phyloP scores from a whole-genome alignment of 30 jellyfish, hydroid and myxozoan species.

The Aurelia aurita complex sp. Pacific region DNA sequence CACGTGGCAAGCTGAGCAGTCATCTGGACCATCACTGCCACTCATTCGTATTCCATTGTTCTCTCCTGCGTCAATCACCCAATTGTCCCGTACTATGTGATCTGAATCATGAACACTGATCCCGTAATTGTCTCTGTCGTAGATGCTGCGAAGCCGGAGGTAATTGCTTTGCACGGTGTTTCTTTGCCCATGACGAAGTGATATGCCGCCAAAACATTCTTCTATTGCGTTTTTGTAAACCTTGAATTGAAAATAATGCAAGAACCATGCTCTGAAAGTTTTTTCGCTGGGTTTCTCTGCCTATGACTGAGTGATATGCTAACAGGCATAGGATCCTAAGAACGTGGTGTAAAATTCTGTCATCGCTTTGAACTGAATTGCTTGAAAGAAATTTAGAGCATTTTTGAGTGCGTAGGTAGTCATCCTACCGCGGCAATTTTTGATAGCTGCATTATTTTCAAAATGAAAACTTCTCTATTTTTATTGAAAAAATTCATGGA shows the following conservation, averaged over 20 bases:
- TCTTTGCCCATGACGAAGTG: slow-evolving; percentile 43
- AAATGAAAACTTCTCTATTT: too few species aligned
- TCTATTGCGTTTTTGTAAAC: slow-evolving; percentile 36
- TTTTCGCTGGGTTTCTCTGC: too few species aligned
- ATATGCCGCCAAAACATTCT: slow-evolving; percentile 41
- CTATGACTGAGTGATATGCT: too few species aligned
- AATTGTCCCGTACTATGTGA: slow-evolving; percentile 25
- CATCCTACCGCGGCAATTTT: too few species aligned
- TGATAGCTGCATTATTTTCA: too few species aligned
- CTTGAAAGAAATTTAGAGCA: too few species aligned
- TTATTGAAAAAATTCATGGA: too few species aligned
- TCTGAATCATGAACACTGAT: slow-evolving; percentile 39
- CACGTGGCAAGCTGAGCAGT: slow-evolving; percentile 46
- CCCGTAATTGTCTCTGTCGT: slow-evolving; percentile 26
- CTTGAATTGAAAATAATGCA: background rate
- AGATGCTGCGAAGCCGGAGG: slow-evolving; percentile 11
- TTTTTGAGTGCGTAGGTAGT: too few species aligned
- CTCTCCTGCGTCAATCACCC: slow-evolving; percentile 48
- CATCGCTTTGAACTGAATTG: too few species aligned
- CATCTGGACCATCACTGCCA: slow-evolving; percentile 50
- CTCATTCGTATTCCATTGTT: slow-evolving; percentile 34
- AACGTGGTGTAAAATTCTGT: too few species aligned
- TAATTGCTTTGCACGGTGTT: slow-evolving; percentile 28
- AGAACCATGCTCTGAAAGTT: too few species aligned
- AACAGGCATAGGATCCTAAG: too few species aligned